phyloP scores from a whole-genome alignment of 2,113 vertebrate species.

The Sorex araneus region DNA sequence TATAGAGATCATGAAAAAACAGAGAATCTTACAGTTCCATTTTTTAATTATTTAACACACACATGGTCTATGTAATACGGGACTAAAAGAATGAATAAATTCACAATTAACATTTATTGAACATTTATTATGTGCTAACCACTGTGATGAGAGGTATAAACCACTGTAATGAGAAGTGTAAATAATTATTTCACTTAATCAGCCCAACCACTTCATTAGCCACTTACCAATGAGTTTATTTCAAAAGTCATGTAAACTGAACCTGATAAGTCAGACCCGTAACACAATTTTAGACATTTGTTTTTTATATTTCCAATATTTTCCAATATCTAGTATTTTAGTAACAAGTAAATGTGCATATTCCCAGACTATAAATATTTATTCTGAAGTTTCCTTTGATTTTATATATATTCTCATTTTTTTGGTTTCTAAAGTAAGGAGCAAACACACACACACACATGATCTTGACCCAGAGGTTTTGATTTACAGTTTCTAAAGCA shows the following conservation, averaged over 20 bases:
- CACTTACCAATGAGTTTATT: conserved; percentile 20
- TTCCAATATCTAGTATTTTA: neutral
- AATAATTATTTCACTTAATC: conserved; percentile 42
- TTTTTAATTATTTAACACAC: conserved; percentile 19
- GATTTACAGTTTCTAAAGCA: conserved; percentile 15
- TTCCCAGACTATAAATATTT: conserved; percentile 48
- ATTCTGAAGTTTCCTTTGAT: conserved; percentile 13
- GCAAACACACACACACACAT: conserved; percentile 7
- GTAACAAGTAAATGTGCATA: neutral
- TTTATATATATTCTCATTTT: conserved; percentile 14
- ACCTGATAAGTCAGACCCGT: neutral
- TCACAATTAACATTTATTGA: conserved; percentile 48
- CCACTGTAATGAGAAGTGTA: neutral
- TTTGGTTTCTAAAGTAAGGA: conserved; percentile 38
- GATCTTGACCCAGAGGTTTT: conserved; percentile 13
- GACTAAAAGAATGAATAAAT: conserved; percentile 48
- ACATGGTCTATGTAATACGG: conserved; percentile 5
- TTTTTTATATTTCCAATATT: neutral
- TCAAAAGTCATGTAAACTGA: conserved; percentile 11
- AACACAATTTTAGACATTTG: neutral
- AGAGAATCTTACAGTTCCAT: neutral
- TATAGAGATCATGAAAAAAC: conserved; percentile 38
- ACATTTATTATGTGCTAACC: conserved; percentile 14
- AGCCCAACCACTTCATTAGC: neutral
- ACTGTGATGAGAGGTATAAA: neutral